These are phyloP conservation scores for Acleris literana DNA, from an alignment of 2,888 invertebrate species.

Conservation along the genomic window DNA sequence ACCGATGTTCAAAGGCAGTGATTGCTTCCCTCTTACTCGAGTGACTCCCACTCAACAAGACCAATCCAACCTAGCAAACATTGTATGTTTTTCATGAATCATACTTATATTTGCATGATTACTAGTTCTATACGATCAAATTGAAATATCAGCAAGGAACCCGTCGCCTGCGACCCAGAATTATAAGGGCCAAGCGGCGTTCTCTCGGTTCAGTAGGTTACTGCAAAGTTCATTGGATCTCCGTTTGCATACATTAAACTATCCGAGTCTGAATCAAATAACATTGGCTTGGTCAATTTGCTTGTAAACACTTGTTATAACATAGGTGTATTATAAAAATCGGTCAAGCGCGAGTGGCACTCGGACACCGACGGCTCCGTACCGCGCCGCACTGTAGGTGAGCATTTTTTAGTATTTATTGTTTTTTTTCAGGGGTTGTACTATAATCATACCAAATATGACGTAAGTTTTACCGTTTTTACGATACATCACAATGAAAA, in stretches of 20 bases:
- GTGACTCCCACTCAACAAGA: no score
- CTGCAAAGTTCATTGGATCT: conserved; percentile 44
- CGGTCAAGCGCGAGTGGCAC: neutral
- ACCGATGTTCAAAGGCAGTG: no score
- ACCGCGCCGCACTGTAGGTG: no score
- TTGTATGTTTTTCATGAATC: no score
- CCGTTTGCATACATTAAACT: conserved; percentile 32
- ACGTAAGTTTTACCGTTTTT: no score
- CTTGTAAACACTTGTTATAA: neutral
- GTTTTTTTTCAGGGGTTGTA: no score
- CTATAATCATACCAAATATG: no score
- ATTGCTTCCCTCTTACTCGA: no score
- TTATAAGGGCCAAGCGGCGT: conserved; percentile 36
- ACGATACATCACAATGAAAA: neutral
- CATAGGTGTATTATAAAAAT: no score
- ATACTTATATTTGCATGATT: neutral
- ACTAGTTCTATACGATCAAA: neutral
- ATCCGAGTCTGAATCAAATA: conserved; percentile 15
- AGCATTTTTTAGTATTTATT: no score
- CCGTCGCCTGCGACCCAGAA: conserved; percentile 31
- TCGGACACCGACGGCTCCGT: no score
- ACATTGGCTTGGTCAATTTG: conserved; percentile 4
- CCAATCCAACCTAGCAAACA: no score
- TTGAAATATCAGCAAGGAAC: conserved; percentile 21
- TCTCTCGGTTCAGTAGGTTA: conserved; percentile 41